phyloP scores from a whole-genome alignment of 2,797 vertebrate genomes.

The Mormyrops attenuatus region DNA sequence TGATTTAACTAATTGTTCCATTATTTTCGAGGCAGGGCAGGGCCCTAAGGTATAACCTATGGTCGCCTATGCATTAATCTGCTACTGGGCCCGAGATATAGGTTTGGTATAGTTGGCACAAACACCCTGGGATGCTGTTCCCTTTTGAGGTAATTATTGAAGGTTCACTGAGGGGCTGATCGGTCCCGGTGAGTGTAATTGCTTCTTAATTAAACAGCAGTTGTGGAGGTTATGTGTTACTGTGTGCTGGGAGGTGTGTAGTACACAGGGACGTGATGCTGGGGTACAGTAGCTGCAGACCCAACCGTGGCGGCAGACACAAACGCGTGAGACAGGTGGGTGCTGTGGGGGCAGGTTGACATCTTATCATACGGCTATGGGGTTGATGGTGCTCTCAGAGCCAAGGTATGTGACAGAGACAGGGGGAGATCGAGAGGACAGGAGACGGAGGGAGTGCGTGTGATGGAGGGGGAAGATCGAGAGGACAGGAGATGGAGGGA shows the following conservation, averaged over 20 bases:
- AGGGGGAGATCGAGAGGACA: neutral
- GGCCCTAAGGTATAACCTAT: neutral
- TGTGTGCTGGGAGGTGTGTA: neutral
- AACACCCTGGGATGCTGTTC: neutral
- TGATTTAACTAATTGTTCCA: neutral
- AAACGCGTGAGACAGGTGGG: constrained; percentile 23
- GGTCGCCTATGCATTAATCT: neutral
- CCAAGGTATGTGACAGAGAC: neutral
- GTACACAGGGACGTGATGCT: neutral
- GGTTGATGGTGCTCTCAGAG: neutral
- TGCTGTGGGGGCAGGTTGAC: neutral
- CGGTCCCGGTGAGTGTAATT: neutral
- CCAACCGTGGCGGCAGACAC: constrained; percentile 28
- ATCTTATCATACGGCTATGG: neutral
- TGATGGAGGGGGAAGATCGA: neutral
- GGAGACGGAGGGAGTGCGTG: too few species aligned
- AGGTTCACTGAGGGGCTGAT: neutral
- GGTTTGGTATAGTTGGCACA: neutral
- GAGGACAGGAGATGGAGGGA: neutral
- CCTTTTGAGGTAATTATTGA: neutral
- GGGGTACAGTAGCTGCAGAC: constrained; percentile 6
- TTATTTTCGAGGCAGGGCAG: neutral
- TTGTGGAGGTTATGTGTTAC: neutral
- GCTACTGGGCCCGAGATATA: neutral
- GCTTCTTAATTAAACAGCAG: neutral